Percentiles rank a stretch among this genome's conserved stretches.
These are phyloP conservation scores for Beris morrisii DNA, from an alignment of 2,888 invertebrate species.

Conservation along the genomic window DNA sequence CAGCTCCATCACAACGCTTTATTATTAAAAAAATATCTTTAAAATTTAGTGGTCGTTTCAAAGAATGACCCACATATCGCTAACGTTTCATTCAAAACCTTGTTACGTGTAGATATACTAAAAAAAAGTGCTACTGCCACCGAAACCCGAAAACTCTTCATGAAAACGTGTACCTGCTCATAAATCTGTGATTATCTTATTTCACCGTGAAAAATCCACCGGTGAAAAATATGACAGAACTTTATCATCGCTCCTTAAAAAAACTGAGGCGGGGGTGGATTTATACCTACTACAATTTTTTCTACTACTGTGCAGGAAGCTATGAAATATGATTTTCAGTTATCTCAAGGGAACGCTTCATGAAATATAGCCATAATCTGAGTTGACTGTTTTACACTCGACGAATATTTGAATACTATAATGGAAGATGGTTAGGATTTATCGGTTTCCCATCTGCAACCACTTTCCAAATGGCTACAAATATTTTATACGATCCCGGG, in stretches of 20 bases:
- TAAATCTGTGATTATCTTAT: constrained; percentile 14
- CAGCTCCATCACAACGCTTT: no score
- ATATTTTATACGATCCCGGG: neutral
- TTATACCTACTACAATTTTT: neutral
- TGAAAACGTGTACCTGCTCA: neutral
- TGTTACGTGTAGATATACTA: no score
- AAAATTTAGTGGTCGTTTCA: no score
- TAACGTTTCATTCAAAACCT: no score
- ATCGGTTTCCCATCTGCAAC: constrained; percentile 29
- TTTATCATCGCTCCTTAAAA: constrained; percentile 12
- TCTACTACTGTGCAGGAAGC: neutral
- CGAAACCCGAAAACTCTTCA: no score
- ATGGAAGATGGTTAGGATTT: constrained; percentile 24
- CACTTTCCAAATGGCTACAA: constrained; percentile 27
- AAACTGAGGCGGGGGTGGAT: neutral
- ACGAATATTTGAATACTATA: constrained; percentile 30
- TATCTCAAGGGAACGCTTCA: constrained; percentile 30
- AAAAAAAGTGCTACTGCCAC: no score
- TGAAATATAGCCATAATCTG: constrained; percentile 31
- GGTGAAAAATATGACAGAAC: constrained; percentile 5
- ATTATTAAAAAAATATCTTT: no score
- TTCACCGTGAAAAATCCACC: neutral
- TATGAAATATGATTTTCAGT: constrained; percentile 29
- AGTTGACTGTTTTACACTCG: constrained; percentile 32
- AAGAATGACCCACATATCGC: no score